Conservation (phyloP, 2,797 vertebrate genomes). For the Argya squamiceps region DNA sequence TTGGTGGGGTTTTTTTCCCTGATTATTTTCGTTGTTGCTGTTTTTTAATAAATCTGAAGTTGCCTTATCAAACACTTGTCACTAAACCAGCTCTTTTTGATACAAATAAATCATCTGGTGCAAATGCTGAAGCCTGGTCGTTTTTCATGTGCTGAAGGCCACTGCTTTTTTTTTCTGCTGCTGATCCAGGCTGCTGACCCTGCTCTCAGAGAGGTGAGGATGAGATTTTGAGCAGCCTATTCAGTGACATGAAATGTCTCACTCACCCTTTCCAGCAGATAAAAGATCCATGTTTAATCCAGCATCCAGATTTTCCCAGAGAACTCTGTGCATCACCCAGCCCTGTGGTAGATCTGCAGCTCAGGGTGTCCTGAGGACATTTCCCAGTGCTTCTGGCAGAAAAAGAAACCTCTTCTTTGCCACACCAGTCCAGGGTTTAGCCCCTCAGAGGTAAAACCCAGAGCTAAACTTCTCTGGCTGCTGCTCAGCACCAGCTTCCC, state of each 20-base stretch:
- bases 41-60: not conserved
- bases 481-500: not conserved
- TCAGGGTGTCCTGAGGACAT: not conserved
- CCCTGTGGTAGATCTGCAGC: not conserved
- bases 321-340: not conserved
- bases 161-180: not conserved
- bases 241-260: not conserved
- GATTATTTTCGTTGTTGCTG: not conserved
- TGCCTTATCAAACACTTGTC: not conserved
- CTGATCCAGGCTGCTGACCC: not conserved
- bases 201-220: not conserved
- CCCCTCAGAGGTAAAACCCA: not conserved
- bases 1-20: not conserved
- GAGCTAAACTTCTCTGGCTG: not conserved
- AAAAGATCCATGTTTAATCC: rapidly evolving
- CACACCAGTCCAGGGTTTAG: not conserved
- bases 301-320: not conserved
- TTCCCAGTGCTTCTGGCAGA: not conserved
- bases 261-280: not conserved
- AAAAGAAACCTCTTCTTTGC: not conserved
- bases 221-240: not conserved
- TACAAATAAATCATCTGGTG: constrained; percentile 44
- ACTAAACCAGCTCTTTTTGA: not conserved
- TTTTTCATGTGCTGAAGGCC: not conserved
- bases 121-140: not conserved